Evolutionary conservation across 1,140 invertebrate genomes (phyloP).

Genomic region (Ceratoteleas bidentatus): DNA sequence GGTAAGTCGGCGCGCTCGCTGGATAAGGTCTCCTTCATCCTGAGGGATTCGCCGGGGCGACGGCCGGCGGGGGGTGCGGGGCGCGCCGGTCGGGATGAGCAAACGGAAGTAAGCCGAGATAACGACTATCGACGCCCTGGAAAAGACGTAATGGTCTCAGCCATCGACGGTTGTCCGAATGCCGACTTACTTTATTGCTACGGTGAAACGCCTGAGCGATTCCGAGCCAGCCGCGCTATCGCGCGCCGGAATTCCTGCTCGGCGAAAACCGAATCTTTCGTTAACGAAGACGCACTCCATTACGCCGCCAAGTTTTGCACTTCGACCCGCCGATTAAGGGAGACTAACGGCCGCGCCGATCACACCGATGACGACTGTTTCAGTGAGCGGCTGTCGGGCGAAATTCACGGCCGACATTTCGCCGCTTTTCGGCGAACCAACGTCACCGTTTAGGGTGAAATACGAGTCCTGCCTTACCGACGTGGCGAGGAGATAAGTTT

Average conservation of each 20-base stretch:
- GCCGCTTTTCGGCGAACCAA: too few species aligned
- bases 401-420: slow-evolving; percentile 26
- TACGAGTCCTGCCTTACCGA: too few species aligned
- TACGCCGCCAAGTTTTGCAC: slow-evolving; percentile 47
- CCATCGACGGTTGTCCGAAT: slow-evolving; percentile 68
- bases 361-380: slow-evolving; percentile 34
- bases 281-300: slow-evolving; percentile 63
- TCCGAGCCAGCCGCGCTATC: slow-evolving; percentile 51
- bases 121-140: slow-evolving; percentile 73
- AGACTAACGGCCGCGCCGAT: slow-evolving; percentile 47
- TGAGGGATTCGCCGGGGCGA: slow-evolving; percentile 37
- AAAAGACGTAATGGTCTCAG: slow-evolving; percentile 71
- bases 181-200: slow-evolving; percentile 68
- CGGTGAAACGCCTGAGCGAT: slow-evolving; percentile 66
- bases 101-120: slow-evolving; percentile 69
- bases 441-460: too few species aligned
- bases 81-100: slow-evolving; percentile 48
- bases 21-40: slow-evolving; percentile 60
- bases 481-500: too few species aligned
- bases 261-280: slow-evolving; percentile 57
- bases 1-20: slow-evolving; percentile 57
- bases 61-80: slow-evolving; percentile 35
- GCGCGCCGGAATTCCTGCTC: slow-evolving; percentile 60
- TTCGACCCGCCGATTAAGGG: slow-evolving; percentile 41
- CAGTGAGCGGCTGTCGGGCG: slow-evolving; percentile 17